Percentiles rank a stretch among this genome's conserved stretches.
phyloP scores from a whole-genome alignment of 2,888 invertebrate genomes.

The Drosophila flavopinicola region DNA sequence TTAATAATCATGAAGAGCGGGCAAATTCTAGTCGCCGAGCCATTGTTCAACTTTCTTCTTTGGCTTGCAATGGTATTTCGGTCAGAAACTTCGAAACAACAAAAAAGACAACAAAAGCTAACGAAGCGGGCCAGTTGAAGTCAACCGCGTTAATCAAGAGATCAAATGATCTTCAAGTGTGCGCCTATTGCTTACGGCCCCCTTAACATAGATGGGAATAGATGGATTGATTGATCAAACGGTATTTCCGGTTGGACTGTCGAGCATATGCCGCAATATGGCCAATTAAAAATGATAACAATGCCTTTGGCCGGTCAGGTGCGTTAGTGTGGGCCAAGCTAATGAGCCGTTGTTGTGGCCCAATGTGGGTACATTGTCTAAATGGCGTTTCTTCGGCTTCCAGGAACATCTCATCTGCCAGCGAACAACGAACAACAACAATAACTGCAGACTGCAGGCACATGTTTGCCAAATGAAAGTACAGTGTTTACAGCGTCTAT shows the following conservation, averaged over 20 bases:
- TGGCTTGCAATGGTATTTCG: constrained; percentile 77
- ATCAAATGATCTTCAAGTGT: constrained; percentile 12
- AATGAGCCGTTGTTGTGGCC: constrained; percentile 3
- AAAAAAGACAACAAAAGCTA: constrained; percentile 28
- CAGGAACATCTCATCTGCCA: constrained; percentile 41
- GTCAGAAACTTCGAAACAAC: constrained; percentile 62
- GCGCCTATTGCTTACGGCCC: constrained; percentile 17
- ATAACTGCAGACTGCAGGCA: constrained; percentile 22
- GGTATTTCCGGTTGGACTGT: constrained; percentile 67
- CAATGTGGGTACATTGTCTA: constrained; percentile 11
- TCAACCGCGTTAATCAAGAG: constrained; percentile 20
- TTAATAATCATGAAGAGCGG: constrained; percentile 54
- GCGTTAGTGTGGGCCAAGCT: constrained; percentile 7
- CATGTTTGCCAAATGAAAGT: constrained; percentile 69
- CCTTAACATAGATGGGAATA: no score
- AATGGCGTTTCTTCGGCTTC: constrained; percentile 27
- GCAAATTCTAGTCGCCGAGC: constrained; percentile 46
- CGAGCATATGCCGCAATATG: constrained; percentile 25
- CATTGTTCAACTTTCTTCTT: constrained; percentile 73
- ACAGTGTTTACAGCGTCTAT: constrained; percentile 33
- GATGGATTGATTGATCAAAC: constrained; percentile 62
- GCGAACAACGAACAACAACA: no score
- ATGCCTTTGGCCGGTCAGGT: constrained; percentile 27
- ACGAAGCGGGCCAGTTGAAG: neutral
- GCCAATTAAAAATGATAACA: constrained; percentile 62